These are phyloP conservation scores for Erynnis tages DNA, from an alignment of 2,888 invertebrate species.

Conservation along the genomic window DNA sequence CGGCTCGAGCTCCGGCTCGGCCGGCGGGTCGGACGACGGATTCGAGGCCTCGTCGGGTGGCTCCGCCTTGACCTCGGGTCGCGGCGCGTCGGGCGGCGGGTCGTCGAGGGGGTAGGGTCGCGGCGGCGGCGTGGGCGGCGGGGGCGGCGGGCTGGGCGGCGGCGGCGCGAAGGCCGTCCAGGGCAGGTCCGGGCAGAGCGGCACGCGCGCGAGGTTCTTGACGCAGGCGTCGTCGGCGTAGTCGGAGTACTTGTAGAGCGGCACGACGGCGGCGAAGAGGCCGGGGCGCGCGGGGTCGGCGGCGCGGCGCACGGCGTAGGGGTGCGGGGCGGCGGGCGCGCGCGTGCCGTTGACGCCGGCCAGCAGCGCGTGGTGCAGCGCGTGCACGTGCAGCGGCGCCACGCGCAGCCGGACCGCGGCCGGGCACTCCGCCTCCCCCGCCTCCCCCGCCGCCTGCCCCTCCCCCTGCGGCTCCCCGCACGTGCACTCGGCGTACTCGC, in stretches of 20 bases:
- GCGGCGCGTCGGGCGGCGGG: conserved; percentile 29
- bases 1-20: conserved; percentile 44
- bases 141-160: conserved; percentile 60
- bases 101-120: conserved; percentile 57
- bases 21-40: conserved; percentile 30
- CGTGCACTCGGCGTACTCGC: conserved; percentile 53
- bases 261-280: conserved; percentile 68
- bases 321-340: conserved; percentile 61
- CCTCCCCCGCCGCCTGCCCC: conserved; percentile 40
- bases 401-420: conserved; percentile 57
- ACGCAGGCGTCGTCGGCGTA: conserved; percentile 73
- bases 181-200: conserved; percentile 58
- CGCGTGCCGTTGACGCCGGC: conserved; percentile 84
- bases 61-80: conserved; percentile 41
- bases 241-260: conserved; percentile 72
- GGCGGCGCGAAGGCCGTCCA: conserved; percentile 66
- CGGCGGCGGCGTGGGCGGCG: conserved; percentile 56
- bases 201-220: conserved; percentile 64
- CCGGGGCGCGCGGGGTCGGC: conserved; percentile 49
- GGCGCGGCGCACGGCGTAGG: conserved; percentile 63
- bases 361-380: conserved; percentile 77
- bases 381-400: conserved; percentile 75
- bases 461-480: too few relatives aligned
- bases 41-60: conserved; percentile 30
- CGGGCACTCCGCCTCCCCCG: conserved; percentile 47